Conservation (phyloP, 2,113 vertebrate species). For the Pantherophis guttatus region DNA sequence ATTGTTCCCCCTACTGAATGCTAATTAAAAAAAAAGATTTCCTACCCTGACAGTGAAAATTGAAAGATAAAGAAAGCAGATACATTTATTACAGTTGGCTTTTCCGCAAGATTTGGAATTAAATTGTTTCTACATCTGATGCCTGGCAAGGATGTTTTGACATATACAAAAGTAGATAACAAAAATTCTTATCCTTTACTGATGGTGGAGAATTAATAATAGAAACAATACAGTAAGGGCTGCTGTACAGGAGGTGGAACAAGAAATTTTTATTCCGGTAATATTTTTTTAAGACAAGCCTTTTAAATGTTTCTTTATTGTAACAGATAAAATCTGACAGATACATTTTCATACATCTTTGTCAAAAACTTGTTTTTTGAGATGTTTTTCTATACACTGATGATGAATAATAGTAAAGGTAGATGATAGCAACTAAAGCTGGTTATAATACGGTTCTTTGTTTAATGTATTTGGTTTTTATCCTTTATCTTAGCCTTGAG, state of each 20-base stretch:
- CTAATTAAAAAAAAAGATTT: neutral
- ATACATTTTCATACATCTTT: neutral
- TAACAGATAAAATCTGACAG: neutral
- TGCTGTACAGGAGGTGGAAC: neutral
- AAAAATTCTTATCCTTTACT: neutral
- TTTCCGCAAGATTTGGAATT: neutral
- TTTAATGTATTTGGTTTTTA: neutral
- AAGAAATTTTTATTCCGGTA: too few relatives aligned
- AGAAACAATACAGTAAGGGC: neutral
- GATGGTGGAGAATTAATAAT: neutral
- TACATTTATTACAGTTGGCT: neutral
- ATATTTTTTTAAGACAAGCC: neutral
- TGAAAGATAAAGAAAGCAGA: neutral
- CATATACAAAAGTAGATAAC: neutral
- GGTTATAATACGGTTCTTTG: neutral
- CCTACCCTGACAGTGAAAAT: neutral
- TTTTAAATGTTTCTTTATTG: neutral
- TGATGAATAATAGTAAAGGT: neutral
- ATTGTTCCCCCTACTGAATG: neutral
- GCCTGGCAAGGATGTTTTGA: neutral
- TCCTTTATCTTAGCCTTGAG: neutral
- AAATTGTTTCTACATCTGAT: neutral
- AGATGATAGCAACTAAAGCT: neutral
- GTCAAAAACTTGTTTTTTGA: neutral
- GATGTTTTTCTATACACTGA: neutral